Conservation (phyloP, 2,113 vertebrate species). For the Regulus satrapa region DNA sequence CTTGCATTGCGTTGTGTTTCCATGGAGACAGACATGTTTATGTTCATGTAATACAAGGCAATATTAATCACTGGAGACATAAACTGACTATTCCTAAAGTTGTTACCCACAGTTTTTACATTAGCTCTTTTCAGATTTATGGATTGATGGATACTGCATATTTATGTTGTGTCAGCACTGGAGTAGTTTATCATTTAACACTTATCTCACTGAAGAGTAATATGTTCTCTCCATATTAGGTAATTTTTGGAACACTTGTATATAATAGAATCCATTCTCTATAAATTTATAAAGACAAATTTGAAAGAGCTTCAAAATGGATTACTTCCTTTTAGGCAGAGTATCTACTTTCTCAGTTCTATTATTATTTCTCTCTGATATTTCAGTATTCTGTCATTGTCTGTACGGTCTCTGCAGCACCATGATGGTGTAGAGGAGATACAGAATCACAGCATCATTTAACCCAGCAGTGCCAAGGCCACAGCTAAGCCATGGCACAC, state of each 20-base stretch:
- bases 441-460: neutral
- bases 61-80: neutral
- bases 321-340: slow-evolving; percentile 1
- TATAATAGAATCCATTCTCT: neutral
- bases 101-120: neutral
- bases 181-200: slow-evolving; percentile 14
- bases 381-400: neutral
- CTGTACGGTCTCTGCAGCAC: neutral
- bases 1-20: neutral
- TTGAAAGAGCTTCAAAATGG: neutral
- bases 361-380: neutral
- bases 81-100: neutral
- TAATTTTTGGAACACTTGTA: neutral
- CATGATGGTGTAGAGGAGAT: neutral
- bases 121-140: slow-evolving; percentile 11
- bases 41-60: neutral
- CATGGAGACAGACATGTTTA: neutral
- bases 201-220: neutral
- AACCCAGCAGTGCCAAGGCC: neutral
- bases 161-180: slow-evolving; percentile 16
- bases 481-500: neutral
- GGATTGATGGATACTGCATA: neutral
- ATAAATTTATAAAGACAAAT: slow-evolving; percentile 1
- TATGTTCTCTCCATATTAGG: neutral
- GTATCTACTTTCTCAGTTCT: neutral